Evolutionary conservation across 2,888 invertebrate genomes (phyloP), one percentile per base, ranked within the genome.

Genomic region (Muschampia plurimacula): DNA sequence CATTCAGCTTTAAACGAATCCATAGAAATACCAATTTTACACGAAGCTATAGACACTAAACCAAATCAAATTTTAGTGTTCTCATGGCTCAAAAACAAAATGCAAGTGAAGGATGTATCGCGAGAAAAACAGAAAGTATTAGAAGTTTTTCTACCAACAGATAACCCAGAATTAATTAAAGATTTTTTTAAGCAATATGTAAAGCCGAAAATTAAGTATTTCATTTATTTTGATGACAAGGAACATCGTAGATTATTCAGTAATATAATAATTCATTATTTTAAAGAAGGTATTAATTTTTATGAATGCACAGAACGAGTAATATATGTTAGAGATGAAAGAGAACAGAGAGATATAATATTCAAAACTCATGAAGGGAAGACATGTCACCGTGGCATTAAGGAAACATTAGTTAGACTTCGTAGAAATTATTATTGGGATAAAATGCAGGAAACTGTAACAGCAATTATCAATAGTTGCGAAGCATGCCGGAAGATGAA

Each of bases 281-380:
- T 77, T 39, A 79, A 79, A 49, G 75, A 66, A 28, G 36, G 76
- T 4, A 59, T 77, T 6, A 74, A 79, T n/a, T 41, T 82, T 0
- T 62, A 44, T 7, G 80, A 82, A 75, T 81, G 81, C 65, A 80
- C 78, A 1, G 72, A 81, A 73, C 41, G 80, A 12, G 74, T 80
- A 6, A 67, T 63, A 4, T 64, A 71, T 66, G 28, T 75, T 6
- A 52, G 1, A 49, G 49, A 67, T 12, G 75, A 74, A 71, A 36
- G 46, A 13, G 71, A 74, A 63, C 74, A 76, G n/a, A 62, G 49
- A 49, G 69, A 74, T 22, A 62, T 73, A 39, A 32, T 76, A 3
- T 10, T 49, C 36, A 73, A 74, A 70, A 65, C 72, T 46, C 75
- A 75, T 32, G 28, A 63, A 46, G 72, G 75, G 0, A 74, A 74